Conservation (phyloP, 2,113 vertebrate species). For the Echinops telfairi region DNA sequence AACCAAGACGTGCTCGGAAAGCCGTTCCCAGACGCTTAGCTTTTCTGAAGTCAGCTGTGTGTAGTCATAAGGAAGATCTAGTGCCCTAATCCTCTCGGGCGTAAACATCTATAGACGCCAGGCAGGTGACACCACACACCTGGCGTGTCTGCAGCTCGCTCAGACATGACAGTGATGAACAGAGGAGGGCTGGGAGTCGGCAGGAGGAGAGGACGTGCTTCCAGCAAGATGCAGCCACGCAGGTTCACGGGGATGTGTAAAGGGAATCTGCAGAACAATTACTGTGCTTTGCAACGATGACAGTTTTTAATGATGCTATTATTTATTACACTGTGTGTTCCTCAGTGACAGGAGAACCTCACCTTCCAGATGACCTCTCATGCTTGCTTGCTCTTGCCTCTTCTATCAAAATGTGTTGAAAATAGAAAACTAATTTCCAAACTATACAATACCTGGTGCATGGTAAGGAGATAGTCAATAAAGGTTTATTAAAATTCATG, state of each 20-base stretch:
- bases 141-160: conserved; percentile 71
- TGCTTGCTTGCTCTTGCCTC: neutral
- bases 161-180: conserved; percentile 78
- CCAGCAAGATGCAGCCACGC: neutral
- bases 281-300: conserved; percentile 73
- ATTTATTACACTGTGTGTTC: conserved; percentile 80
- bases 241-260: conserved; percentile 52
- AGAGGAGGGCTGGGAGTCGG: conserved; percentile 45
- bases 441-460: neutral
- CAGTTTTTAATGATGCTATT: conserved; percentile 82
- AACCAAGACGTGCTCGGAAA: conserved; percentile 45
- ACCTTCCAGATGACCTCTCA: conserved; percentile 72
- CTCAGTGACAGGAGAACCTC: conserved; percentile 74
- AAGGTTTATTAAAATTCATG: conserved; percentile 44
- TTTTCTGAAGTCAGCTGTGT: conserved; percentile 63
- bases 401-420: conserved; percentile 9
- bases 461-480: neutral
- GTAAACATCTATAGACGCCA: conserved; percentile 47
- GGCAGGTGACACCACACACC: conserved; percentile 69
- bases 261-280: conserved; percentile 49
- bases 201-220: conserved; percentile 16
- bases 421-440: conserved; percentile 37
- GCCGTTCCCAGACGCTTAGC: conserved; percentile 72
- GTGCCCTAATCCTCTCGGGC: conserved; percentile 58
- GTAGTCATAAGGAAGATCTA: conserved; percentile 75